A percentile compares a stretch with the other conserved stretches of the same genome.
phyloP scores from a whole-genome alignment of 2,797 vertebrate genomes.

The Poecile montanus region DNA sequence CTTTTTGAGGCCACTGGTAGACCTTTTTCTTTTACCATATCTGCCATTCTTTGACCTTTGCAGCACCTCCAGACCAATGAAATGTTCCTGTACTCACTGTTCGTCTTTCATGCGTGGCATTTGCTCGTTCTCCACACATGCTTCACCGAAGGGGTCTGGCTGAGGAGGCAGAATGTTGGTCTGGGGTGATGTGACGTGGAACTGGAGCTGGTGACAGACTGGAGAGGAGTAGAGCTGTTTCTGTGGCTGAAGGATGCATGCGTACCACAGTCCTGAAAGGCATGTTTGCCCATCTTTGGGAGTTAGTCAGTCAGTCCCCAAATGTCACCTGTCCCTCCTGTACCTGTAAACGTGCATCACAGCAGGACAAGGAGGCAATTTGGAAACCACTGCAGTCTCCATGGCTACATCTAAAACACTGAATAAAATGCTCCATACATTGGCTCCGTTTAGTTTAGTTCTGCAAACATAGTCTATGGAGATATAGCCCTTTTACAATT shows the following conservation, averaged over 20 bases:
- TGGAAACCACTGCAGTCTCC: not conserved
- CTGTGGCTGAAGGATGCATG: not conserved
- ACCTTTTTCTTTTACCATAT: not conserved
- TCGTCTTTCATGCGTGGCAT: fast-evolving
- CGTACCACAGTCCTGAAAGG: not conserved
- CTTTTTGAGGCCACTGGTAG: not conserved
- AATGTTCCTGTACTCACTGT: fast-evolving
- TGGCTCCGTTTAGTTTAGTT: not conserved
- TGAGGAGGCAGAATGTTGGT: not conserved
- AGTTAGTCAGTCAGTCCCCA: not conserved
- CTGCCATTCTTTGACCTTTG: not conserved
- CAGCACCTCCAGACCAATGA: not conserved
- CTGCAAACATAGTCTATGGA: not conserved
- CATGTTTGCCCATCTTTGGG: not conserved
- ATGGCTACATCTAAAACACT: not conserved
- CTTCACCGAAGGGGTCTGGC: not conserved
- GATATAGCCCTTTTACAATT: not conserved
- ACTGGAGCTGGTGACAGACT: not conserved
- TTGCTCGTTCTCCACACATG: fast-evolving
- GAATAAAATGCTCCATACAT: not conserved
- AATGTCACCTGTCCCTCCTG: not conserved
- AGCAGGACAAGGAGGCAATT: not conserved
- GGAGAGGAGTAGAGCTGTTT: not conserved
- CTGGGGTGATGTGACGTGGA: not conserved
- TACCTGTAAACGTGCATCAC: not conserved